Percentiles rank a stretch among this genome's conserved stretches.
phyloP scores from a whole-genome alignment of 2,888 invertebrate species.

The Charanyca ferruginea region DNA sequence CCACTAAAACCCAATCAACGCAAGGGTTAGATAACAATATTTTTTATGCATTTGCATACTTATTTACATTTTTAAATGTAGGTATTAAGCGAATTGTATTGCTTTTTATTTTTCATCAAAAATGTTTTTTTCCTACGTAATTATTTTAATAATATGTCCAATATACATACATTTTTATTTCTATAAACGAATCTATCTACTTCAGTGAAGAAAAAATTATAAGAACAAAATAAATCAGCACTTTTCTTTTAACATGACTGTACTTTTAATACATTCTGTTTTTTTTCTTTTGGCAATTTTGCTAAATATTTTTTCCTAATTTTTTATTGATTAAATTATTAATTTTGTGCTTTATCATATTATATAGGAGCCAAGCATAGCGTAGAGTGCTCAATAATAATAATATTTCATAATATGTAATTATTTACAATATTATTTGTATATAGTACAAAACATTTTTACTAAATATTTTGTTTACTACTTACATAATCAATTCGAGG shows the following conservation, averaged over 20 bases:
- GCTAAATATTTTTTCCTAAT: slow-evolving; percentile 66
- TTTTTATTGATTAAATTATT: slow-evolving; percentile 60
- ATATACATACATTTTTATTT: slow-evolving; percentile 64
- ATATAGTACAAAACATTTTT: slow-evolving; percentile 85
- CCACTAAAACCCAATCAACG: slow-evolving; percentile 73
- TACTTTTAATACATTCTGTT: slow-evolving; percentile 61
- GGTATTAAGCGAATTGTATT: slow-evolving; percentile 82
- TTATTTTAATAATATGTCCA: slow-evolving; percentile 64
- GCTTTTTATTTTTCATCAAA: slow-evolving; percentile 73
- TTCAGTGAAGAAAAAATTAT: slow-evolving; percentile 45
- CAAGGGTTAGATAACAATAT: slow-evolving; percentile 69
- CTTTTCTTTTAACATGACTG: slow-evolving; percentile 62
- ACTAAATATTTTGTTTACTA: slow-evolving; percentile 82
- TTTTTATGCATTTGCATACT: slow-evolving; percentile 69
- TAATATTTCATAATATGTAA: slow-evolving; percentile 66
- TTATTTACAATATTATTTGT: slow-evolving; percentile 72
- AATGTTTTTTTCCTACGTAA: slow-evolving; percentile 52
- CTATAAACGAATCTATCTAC: slow-evolving; percentile 61
- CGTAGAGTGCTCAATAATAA: slow-evolving; percentile 72
- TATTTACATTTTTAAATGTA: slow-evolving; percentile 72
- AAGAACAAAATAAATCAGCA: slow-evolving; percentile 46
- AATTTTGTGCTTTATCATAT: slow-evolving; percentile 67
- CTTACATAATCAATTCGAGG: slow-evolving; percentile 77
- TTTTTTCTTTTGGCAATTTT: slow-evolving; percentile 68
- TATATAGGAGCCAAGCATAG: slow-evolving; percentile 79